These are phyloP conservation scores for Pterostichus niger DNA, from an alignment of 2,888 invertebrate genomes.

Conservation along the genomic window DNA sequence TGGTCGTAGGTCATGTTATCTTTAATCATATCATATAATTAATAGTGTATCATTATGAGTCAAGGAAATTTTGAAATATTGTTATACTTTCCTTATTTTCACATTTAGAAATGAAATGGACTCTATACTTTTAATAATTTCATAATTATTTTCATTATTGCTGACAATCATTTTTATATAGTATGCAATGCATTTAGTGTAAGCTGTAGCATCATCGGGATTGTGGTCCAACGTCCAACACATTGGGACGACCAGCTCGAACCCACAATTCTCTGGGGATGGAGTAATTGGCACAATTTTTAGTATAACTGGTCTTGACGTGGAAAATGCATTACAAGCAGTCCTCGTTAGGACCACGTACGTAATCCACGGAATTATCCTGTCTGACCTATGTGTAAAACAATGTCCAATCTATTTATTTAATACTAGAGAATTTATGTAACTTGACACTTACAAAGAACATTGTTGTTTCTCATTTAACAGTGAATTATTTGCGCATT, in stretches of 20 bases:
- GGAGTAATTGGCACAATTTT: conserved; percentile 58
- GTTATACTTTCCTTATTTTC: neutral
- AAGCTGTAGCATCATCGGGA: conserved; percentile 16
- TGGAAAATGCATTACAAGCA: conserved; percentile 60
- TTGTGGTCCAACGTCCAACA: conserved; percentile 43
- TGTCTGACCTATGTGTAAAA: neutral
- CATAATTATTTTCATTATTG: neutral
- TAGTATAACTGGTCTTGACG: conserved; percentile 42
- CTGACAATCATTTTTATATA: no score
- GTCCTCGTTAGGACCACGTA: neutral
- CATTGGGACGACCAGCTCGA: conserved; percentile 12
- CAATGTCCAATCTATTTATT: no score
- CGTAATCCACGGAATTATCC: neutral
- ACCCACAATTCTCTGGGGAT: conserved; percentile 50
- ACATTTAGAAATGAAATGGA: neutral
- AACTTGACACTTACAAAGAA: no score
- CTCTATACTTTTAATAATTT: neutral
- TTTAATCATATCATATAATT: neutral
- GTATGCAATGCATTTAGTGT: conserved; percentile 29
- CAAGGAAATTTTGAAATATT: neutral
- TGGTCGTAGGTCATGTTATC: no score
- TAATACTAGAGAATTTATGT: no score
- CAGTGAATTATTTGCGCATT: no score
- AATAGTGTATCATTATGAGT: neutral
- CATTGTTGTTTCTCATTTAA: no score